Conservation (phyloP, 2,888 invertebrate species). For the Drosophila maculinotata region DNA sequence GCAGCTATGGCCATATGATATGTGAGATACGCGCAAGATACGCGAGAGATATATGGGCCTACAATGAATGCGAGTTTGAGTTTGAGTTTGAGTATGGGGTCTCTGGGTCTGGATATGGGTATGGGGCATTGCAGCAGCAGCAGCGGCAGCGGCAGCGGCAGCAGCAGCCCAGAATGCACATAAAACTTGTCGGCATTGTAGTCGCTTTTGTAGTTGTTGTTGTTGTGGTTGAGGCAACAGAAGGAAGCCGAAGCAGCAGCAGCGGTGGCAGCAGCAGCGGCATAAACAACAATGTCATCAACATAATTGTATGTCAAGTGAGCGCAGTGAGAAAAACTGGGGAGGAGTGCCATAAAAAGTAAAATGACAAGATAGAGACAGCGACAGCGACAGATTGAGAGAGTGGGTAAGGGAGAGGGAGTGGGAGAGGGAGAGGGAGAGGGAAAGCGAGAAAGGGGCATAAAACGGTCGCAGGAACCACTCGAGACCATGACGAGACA, state of each 20-base stretch:
- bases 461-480: conserved; percentile 66
- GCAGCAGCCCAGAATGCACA: conserved; percentile 68
- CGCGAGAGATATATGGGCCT: conserved; percentile 53
- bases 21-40: conserved; percentile 53
- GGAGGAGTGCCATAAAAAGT: conserved; percentile 57
- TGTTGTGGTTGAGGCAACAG: conserved; percentile 30
- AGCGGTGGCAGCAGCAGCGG: conserved; percentile 25
- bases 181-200: conserved; percentile 70
- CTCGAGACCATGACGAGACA: conserved; percentile 82
- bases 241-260: conserved; percentile 23
- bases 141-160: conserved; percentile 26
- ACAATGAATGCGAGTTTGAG: conserved; percentile 52
- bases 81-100: background rate
- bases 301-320: conserved; percentile 81
- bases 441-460: conserved; percentile 3
- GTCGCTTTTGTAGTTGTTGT: conserved; percentile 25
- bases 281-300: conserved; percentile 82
- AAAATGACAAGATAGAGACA: conserved; percentile 52
- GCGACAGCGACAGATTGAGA: conserved; percentile 8
- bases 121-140: conserved; percentile 29
- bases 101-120: conserved; percentile 43
- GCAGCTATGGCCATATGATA: conserved; percentile 58
- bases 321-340: conserved; percentile 61
- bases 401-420: conserved; percentile 2
- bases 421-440: conserved; percentile 1